A percentile compares a stretch with the other conserved stretches of the same genome.
These are phyloP conservation scores for Oscheius onirici DNA, from an alignment of 2,888 invertebrate species.

Conservation along the genomic window DNA sequence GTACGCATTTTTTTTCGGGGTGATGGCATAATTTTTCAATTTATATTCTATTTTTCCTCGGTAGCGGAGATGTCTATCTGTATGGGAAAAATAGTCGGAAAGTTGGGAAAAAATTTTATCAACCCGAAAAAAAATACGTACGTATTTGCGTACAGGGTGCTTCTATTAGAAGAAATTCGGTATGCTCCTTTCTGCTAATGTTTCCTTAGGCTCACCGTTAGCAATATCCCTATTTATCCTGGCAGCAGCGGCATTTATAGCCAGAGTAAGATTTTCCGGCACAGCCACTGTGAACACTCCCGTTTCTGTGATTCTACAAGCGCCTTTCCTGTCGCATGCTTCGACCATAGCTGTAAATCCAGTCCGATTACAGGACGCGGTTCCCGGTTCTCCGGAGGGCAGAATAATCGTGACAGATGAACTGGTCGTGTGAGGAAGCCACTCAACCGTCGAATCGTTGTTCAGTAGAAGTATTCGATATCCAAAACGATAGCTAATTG, in stretches of 20 bases:
- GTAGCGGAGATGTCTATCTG: too few relatives aligned
- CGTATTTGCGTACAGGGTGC: too few relatives aligned
- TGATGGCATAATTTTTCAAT: too few relatives aligned
- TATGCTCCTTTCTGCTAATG: too few relatives aligned
- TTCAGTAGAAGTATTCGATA: not conserved
- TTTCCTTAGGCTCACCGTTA: slow-evolving; percentile 43
- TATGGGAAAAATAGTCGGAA: too few relatives aligned
- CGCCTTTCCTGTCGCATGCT: slow-evolving; percentile 47
- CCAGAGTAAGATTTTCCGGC: slow-evolving; percentile 35
- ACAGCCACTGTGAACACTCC: slow-evolving; percentile 33
- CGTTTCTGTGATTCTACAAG: slow-evolving; percentile 45
- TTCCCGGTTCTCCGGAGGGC: not conserved
- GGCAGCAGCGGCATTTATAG: slow-evolving; percentile 34
- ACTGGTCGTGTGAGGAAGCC: not conserved
- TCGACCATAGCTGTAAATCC: slow-evolving; percentile 48
- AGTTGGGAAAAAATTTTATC: too few relatives aligned
- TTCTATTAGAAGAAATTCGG: too few relatives aligned
- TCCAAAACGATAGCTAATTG: slow-evolving; percentile 14
- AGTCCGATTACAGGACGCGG: slow-evolving; percentile 46
- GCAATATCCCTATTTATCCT: slow-evolving; percentile 40
- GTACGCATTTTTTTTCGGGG: too few relatives aligned
- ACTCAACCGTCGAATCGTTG: slow-evolving; percentile 11
- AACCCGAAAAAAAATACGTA: too few relatives aligned
- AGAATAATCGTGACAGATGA: slow-evolving; percentile 1
- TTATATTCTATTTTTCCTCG: too few relatives aligned